phyloP scores from a whole-genome alignment of 2,888 invertebrate species.

The Auanema freiburgensis region DNA sequence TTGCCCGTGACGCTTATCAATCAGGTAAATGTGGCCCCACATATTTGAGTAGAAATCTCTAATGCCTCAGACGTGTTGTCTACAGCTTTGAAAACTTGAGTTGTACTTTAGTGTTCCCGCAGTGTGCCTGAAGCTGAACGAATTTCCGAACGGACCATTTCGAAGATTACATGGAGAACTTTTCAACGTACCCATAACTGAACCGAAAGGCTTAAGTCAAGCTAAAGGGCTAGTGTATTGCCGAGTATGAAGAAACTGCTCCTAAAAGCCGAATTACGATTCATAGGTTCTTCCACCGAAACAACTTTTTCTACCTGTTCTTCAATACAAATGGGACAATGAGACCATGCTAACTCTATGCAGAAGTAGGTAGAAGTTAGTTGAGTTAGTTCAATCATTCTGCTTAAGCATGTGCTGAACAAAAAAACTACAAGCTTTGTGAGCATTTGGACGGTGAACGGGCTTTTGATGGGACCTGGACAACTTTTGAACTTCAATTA shows the following conservation, averaged over 20 bases:
- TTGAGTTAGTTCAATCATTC: not conserved
- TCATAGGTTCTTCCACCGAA: conserved; percentile 10
- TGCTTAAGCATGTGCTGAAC: conserved; percentile 10
- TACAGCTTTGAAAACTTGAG: conserved; percentile 3
- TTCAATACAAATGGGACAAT: conserved; percentile 12
- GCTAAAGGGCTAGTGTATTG: conserved; percentile 18
- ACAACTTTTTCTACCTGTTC: conserved; percentile 4
- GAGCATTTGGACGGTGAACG: conserved; percentile 7
- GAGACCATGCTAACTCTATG: conserved; percentile 10
- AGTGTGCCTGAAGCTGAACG: conserved; percentile 11
- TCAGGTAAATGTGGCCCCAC: not conserved
- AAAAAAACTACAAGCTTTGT: not conserved
- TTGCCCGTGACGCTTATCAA: not conserved
- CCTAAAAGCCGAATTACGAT: not conserved
- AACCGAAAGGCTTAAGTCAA: conserved; percentile 1
- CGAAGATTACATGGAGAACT: conserved; percentile 11
- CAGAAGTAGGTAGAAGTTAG: conserved; percentile 5
- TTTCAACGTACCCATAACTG: conserved; percentile 9
- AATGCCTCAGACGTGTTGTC: too few species aligned
- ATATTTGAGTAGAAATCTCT: not conserved
- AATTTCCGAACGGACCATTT: conserved; percentile 11
- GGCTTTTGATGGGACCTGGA: conserved; percentile 14
- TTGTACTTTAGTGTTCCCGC: conserved; percentile 14
- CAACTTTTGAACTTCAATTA: conserved; percentile 13
- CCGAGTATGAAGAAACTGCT: conserved; percentile 2